Conservation (phyloP, 2,797 vertebrate genomes). For the Lagodon rhomboides region DNA sequence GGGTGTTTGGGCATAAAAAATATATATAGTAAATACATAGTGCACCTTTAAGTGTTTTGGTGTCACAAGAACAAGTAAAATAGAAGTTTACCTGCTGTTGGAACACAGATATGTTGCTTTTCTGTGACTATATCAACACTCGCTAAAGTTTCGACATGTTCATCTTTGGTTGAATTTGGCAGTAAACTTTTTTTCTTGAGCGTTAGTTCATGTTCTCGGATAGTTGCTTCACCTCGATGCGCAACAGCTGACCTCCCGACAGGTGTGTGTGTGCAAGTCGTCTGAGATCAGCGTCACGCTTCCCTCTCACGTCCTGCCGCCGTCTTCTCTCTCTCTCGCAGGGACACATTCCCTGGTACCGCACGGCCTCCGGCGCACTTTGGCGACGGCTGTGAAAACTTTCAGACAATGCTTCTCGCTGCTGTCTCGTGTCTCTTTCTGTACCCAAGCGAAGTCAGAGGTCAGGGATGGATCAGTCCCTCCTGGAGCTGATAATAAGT, state of each 20-base stretch:
- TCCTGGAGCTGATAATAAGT: neutral
- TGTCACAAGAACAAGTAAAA: neutral
- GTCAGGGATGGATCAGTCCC: neutral
- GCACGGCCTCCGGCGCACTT: slow-evolving; percentile 5
- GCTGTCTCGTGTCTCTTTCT: neutral
- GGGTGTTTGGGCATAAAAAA: no score
- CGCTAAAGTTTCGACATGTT: neutral
- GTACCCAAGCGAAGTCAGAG: neutral
- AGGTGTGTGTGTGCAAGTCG: slow-evolving; percentile 36
- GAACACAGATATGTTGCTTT: neutral
- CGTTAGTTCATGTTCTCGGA: no score
- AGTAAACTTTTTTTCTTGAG: no score
- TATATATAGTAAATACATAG: no score
- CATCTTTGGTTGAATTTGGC: no score
- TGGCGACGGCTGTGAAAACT: slow-evolving; percentile 8
- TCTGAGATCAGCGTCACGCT: slow-evolving; percentile 30
- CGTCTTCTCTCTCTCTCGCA: slow-evolving; percentile 19
- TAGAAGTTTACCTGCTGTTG: neutral
- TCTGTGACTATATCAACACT: neutral
- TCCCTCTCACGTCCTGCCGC: neutral
- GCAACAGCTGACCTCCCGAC: slow-evolving; percentile 1
- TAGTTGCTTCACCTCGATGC: no score
- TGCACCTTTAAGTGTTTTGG: no score
- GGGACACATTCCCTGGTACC: neutral
- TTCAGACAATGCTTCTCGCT: slow-evolving; percentile 3